Evolutionary conservation across 2,888 invertebrate genomes (phyloP), one percentile per base, ranked within the genome.

Genomic region (Cephonodes hylas): DNA sequence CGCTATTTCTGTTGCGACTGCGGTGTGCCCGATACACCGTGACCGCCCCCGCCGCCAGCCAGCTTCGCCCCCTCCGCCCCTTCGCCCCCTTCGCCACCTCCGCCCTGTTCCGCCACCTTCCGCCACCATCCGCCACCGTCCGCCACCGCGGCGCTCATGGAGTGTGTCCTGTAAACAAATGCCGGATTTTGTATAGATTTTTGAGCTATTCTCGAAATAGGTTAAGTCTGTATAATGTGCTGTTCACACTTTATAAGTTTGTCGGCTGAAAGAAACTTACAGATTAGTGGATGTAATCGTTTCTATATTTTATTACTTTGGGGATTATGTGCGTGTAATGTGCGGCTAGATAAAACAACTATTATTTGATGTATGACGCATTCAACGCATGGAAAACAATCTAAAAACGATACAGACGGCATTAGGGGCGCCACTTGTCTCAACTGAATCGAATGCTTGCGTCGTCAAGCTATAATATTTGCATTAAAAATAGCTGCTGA

Each of bases 1-100:
- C 80, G 84, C 90, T 91, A 91, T 91, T 91, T 91, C 90, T 86
- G 90, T 86, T 84, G 84, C 86, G 85, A 86, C 84, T 81, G 86
- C 81, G 86, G 85, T 78, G 80, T 70, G 70, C 79, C 75, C 79
- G 78, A 74, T 80, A 77, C 78, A 74, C 70, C 74, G 72, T 69
- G 65, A 73, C 72, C 67, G 66, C 64, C 59, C 66, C 58, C 62
- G 34, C 63, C 15, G 46, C 59, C 59, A 60, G 46, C 59, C 59
- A 60, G 63, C 60, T 66, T 62, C 63, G 61, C 57, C 34, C n/a
- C 61, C 20, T 42, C 27, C 27, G 15, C 46, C 42, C 34, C 58
- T 27, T 42, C 58, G 38, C n/a, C 60, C 63, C 48, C 60, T 34
- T 46, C 42, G 46, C 64, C 65, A 61, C 63, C 48, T 44, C 73